Conservation (phyloP, 2,888 invertebrate species). For the Leptopilina syphax region DNA sequence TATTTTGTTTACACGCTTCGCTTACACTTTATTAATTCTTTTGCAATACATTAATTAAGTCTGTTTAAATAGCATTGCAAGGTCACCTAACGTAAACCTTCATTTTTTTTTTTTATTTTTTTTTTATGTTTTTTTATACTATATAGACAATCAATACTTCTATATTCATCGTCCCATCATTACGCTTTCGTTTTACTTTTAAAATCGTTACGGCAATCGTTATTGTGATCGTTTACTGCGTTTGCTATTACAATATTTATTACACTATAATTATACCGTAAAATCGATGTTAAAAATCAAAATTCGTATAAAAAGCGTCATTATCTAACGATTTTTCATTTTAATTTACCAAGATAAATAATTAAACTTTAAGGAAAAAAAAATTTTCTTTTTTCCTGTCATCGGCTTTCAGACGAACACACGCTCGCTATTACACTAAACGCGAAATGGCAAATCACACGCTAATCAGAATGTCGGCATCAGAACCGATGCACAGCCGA, state of each 20-base stretch:
- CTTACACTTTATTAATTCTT: constrained; percentile 76
- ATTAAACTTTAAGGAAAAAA: constrained; percentile 68
- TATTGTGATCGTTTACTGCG: constrained; percentile 51
- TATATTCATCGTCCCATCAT: constrained; percentile 63
- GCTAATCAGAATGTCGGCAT: constrained; percentile 48
- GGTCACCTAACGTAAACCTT: constrained; percentile 72
- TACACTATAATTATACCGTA: constrained; percentile 61
- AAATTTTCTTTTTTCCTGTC: constrained; percentile 68
- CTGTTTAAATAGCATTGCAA: constrained; percentile 75
- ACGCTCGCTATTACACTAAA: constrained; percentile 48
- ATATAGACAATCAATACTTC: constrained; percentile 74
- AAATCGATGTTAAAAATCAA: constrained; percentile 75
- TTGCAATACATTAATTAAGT: constrained; percentile 77
- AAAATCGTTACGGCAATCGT: constrained; percentile 49
- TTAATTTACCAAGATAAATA: constrained; percentile 71
- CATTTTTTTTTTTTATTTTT: constrained; percentile 58
- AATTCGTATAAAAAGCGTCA: constrained; percentile 77
- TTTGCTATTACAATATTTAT: constrained; percentile 45
- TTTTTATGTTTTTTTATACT: constrained; percentile 63
- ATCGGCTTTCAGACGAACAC: constrained; percentile 50
- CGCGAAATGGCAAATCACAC: constrained; percentile 46
- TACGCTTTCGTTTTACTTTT: constrained; percentile 41
- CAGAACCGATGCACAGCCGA: constrained; percentile 50
- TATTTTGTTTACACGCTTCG: constrained; percentile 73
- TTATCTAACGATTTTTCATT: constrained; percentile 70